Percentiles rank a stretch among this genome's conserved stretches.
Conservation (phyloP, 2,797 vertebrate species). For the Champsocephalus gunnari region DNA sequence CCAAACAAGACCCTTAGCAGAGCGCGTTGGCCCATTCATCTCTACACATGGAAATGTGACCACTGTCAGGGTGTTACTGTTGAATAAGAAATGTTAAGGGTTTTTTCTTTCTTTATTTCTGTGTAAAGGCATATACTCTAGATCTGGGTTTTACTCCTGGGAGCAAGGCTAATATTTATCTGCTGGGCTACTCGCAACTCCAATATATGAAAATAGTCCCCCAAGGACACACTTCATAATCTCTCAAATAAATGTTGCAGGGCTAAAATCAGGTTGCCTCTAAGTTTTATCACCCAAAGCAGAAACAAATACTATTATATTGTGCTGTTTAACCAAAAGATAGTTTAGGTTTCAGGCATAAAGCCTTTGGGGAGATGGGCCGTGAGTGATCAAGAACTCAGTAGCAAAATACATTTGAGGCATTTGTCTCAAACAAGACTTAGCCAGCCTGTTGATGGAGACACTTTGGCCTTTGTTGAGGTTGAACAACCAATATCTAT, state of each 20-base stretch:
- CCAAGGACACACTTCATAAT: neutral
- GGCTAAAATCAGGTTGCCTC: neutral
- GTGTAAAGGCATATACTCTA: neutral
- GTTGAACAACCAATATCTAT: no score
- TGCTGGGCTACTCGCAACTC: constrained; percentile 13
- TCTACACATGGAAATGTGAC: neutral
- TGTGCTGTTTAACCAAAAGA: constrained; percentile 1
- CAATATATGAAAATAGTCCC: constrained; percentile 8
- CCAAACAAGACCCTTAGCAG: constrained; percentile 19
- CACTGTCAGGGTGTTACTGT: neutral
- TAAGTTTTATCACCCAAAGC: neutral
- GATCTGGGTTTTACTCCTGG: neutral
- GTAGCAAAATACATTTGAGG: no score
- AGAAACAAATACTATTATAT: neutral
- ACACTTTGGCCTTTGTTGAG: no score
- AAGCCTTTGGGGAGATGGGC: no score
- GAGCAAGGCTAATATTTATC: constrained; percentile 1
- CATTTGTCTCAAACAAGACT: no score
- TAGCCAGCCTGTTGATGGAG: no score
- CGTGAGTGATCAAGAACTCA: no score
- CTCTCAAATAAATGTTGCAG: neutral
- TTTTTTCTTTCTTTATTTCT: neutral
- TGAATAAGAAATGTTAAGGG: neutral
- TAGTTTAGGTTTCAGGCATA: neutral
- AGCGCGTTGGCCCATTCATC: neutral